A percentile compares a stretch with the other conserved stretches of the same genome.
phyloP scores from a whole-genome alignment of 2,888 invertebrate genomes.

The Thymelicus lineola region DNA sequence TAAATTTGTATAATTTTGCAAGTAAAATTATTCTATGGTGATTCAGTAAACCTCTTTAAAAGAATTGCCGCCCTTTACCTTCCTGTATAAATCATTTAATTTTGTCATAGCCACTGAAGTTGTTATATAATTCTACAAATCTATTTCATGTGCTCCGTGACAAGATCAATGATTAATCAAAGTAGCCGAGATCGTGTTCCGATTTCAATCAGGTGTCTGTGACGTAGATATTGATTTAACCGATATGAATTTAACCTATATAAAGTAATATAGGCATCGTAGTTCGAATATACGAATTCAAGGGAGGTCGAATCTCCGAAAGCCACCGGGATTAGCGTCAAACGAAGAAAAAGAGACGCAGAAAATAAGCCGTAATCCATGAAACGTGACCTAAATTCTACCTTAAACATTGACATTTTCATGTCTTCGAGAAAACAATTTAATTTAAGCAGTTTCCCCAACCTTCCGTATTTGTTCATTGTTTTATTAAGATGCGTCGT shows the following conservation, averaged over 20 bases:
- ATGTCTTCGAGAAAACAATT: constrained; percentile 80
- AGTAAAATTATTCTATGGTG: constrained; percentile 52
- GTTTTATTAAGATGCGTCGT: background rate
- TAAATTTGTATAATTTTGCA: constrained; percentile 63
- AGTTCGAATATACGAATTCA: constrained; percentile 52
- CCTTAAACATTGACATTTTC: constrained; percentile 80
- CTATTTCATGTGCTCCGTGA: background rate
- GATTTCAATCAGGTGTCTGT: constrained; percentile 20
- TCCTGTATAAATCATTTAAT: constrained; percentile 37
- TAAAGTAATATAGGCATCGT: constrained; percentile 56
- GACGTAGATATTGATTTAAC: constrained; percentile 33
- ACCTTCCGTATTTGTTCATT: constrained; percentile 48
- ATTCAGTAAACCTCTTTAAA: constrained; percentile 40
- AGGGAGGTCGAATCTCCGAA: constrained; percentile 68
- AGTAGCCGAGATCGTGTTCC: constrained; percentile 9
- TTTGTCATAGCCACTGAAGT: background rate
- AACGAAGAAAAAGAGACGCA: constrained; percentile 82
- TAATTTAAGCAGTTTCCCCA: constrained; percentile 64
- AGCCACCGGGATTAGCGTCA: constrained; percentile 79
- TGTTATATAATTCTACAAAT: background rate
- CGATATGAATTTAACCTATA: constrained; percentile 57
- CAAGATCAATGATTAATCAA: constrained; percentile 10
- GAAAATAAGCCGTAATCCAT: constrained; percentile 82
- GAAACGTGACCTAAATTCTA: constrained; percentile 82
- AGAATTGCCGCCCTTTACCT: constrained; percentile 30